Evolutionary conservation across 2,888 invertebrate genomes (phyloP), one percentile per base, ranked within the genome.

Genomic region (Orgyia antiqua): DNA sequence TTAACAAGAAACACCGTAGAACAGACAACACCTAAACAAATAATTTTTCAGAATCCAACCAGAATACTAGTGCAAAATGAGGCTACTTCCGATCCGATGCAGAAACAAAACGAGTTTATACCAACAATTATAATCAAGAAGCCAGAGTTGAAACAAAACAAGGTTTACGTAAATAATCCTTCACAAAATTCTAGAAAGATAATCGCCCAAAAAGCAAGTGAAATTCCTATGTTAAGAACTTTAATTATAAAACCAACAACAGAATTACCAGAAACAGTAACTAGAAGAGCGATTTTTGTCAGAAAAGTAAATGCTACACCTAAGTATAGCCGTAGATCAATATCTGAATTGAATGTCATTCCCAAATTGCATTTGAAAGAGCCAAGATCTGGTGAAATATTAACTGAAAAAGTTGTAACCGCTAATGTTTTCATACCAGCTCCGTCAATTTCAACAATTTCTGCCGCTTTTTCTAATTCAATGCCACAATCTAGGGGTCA

Each of bases 361-460:
- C 13, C 12, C 8, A 24, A 13, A 20, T 2, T 15, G 9, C 8
- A 13, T 3, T 3, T 28, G 6, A 12, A 11, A 4, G 24, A 17
- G 7, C 24, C 29, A 12, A 31, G 2, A 13, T 3, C 24, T 6
- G n/a, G n/a, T 11, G 24, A 24, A 13, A 9, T n/a, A 21, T 11
- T 29, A 21, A 4, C 24, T 8, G 28, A 28, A 8, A 24, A 13
- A 9, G 10, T 13, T 12, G 5, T 10, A 2, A 2, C 17, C 3
- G 10, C 4, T 0, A 71, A 59, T 29, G 66, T 70, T 0, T 69
- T 57, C 27, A 25, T 71, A 37, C 71, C 71, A 8, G 46, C 56
- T 0, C 65, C 70, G 0, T 71, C 72, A 0, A 35, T 68, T 0
- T 24, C 31, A 4, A 0, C 15, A 1, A 9, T 12, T 2, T 7